Base-by-base conservation (phyloP, 1,140 invertebrate species). In the Papilio aristodemus region DNA sequence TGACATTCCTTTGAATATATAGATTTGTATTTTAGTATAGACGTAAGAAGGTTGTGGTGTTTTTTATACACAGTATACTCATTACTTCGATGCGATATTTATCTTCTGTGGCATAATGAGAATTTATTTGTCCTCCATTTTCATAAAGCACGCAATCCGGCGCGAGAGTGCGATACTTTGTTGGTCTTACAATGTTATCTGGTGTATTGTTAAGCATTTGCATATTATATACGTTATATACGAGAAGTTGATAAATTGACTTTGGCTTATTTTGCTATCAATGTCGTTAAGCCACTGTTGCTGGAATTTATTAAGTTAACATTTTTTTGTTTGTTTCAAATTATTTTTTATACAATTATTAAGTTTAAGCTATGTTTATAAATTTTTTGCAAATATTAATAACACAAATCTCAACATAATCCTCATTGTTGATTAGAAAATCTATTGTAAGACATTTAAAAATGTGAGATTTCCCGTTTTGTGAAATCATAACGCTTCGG, bases 121-220 rank as follows among this genome's bases (percentile, higher is more conserved):
- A 84, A 86, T 85, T 85, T 86, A 86, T 86, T 76, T 83, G 81
- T 79, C 76, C 78, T 74, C 76, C 70, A 82, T 83, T 83, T 83
- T 83, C 81, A 84, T 84, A 83, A 81, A 83, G 81, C 78, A 76
- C 71, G 73, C 68, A 66, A 72, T 72, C 70, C 68, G 68, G 71
- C 74, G 71, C 75, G 76, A 63, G 71, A 79, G 77, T 69, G 67
- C 72, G 78, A 81, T 79, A 78, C 71, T 79, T 72, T 72, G 71
- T 68, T 69, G 68, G 72, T 77, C 79, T 78, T 75, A 68, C 71
- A 67, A 74, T 69, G 70, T 77, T 73, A 71, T 76, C 57, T 62
- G 71, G 71, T 74, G 72, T 79, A 84, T 81, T 80, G 83, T 80
- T 62, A 79, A 76, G 73, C 74, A 81, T 79, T 78, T 78, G 74